Evolutionary conservation across 2,797 vertebrate species (phyloP).

Genomic region (Pogonophryne albipinna): DNA sequence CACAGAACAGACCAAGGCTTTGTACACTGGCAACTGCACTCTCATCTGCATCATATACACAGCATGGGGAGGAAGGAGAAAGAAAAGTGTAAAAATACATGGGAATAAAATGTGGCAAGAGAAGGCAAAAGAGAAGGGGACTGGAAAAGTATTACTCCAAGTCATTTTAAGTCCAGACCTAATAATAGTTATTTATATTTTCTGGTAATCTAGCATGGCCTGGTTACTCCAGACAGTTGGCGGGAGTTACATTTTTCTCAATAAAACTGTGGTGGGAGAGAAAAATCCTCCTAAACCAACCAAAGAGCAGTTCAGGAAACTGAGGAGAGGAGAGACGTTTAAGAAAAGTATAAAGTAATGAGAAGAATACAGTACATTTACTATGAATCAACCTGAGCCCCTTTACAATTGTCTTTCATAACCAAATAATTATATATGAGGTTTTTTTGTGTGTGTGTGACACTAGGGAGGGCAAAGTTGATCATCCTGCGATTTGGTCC

Average conservation of each 20-base stretch:
- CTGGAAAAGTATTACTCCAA: conserved; percentile 67
- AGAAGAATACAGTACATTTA: background rate
- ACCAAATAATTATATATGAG: background rate
- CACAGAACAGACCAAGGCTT: conserved; percentile 69
- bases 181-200: conserved; percentile 71
- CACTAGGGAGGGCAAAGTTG: background rate
- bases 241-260: conserved; percentile 65
- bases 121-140: conserved; percentile 40
- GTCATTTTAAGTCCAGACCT: conserved; percentile 34
- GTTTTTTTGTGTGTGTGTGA: background rate
- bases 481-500: background rate
- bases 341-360: background rate
- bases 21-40: conserved; percentile 56
- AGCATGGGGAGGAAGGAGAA: conserved; percentile 26
- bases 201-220: conserved; percentile 69
- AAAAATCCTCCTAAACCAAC: conserved; percentile 49
- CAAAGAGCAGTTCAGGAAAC: conserved; percentile 62
- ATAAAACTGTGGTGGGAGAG: conserved; percentile 58
- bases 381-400: conserved; percentile 3
- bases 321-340: conserved; percentile 11
- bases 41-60: conserved; percentile 58
- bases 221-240: conserved; percentile 61
- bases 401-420: background rate
- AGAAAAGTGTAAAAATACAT: conserved; percentile 16
- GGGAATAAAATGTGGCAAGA: conserved; percentile 39